Evolutionary conservation across 23 tunicate species (phyloP), one percentile per base, ranked within the genome.

Genomic region (Ciona savignyi): DNA sequence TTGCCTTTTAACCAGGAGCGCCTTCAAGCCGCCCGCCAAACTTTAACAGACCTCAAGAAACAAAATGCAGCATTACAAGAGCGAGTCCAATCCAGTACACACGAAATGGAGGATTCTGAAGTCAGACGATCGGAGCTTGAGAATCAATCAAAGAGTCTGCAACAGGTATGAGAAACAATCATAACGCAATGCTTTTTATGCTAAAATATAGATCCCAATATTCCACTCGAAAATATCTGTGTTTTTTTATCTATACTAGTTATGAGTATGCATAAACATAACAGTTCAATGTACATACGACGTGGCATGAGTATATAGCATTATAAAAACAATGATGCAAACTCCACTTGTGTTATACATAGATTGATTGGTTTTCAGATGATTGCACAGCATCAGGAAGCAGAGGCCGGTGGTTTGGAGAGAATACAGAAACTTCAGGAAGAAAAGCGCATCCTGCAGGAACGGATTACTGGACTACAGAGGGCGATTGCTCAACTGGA

Each of bases 401-500:
- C 88, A 11, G 99, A 94, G 63, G 64, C 82, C 4, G 34, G 63
- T 30, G 82, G 94, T 2, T 32, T 85, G 15, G 95, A 78, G 62
- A 74, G 95, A 75, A 87, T 88, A 25, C 89, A 87, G 60, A 94
- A 94, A 62, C 75, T 94, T 1, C 99, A 94, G 34, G 99, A 94
- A 27, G 99, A 94, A 63, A 94, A 94, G 34, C 74, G 87, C 33
- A 88, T 94, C 24, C 80, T 94, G n/a, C 99, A 94, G 65, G 99
- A 94, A 75, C 71, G 99, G 33, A 83, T 87, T 49, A 94, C 99
- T 0, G 99, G 99, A 33, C 66, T 94, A 29, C 95, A 94, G 63
- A 61, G 99, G 65, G 99, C 99, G 1, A 94, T 94, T 63, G 99
- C 99, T 11, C 99, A 94, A 56, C 72, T 94, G 25, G 99, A 94